Percentiles rank a stretch among this genome's conserved stretches.
These are phyloP conservation scores for Bacillus rossius DNA, from an alignment of 1,140 invertebrate genomes.

Conservation along the genomic window DNA sequence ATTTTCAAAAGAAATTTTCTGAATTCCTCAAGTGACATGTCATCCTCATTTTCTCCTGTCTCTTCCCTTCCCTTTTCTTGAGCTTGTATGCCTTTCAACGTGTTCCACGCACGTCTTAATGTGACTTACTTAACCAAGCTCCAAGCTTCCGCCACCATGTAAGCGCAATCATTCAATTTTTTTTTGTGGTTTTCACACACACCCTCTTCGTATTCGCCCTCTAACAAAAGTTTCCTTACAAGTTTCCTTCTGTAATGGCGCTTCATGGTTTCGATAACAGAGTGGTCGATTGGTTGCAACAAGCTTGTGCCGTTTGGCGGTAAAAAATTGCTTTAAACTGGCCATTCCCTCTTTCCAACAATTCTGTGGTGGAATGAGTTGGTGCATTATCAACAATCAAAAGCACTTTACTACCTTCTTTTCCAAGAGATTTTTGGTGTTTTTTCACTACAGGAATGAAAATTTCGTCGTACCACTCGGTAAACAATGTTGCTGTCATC, in stretches of 20 bases:
- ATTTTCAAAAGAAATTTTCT: too few relatives aligned
- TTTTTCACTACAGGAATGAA: constrained; percentile 32
- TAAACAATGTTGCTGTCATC: constrained; percentile 30
- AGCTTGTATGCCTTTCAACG: too few relatives aligned
- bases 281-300: constrained; percentile 47
- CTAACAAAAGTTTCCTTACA: constrained; percentile 15
- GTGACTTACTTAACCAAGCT: too few relatives aligned
- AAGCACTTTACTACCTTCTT: constrained; percentile 32
- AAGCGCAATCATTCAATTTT: too few relatives aligned
- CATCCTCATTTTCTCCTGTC: too few relatives aligned
- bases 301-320: constrained; percentile 43
- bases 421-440: constrained; percentile 15
- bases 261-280: constrained; percentile 39
- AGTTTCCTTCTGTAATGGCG: constrained; percentile 32
- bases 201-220: too few relatives aligned
- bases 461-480: constrained; percentile 28
- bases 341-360: too few relatives aligned
- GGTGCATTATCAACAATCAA: constrained; percentile 44
- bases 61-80: too few relatives aligned
- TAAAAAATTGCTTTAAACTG: constrained; percentile 35
- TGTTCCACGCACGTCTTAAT: too few relatives aligned
- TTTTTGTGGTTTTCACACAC: too few relatives aligned
- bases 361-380: constrained; percentile 33
- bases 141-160: too few relatives aligned
- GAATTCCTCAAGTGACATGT: too few relatives aligned